Evolutionary conservation across 2,888 invertebrate species (phyloP), one percentile per base, ranked within the genome.

Genomic region (Netelia fuscicornis): DNA sequence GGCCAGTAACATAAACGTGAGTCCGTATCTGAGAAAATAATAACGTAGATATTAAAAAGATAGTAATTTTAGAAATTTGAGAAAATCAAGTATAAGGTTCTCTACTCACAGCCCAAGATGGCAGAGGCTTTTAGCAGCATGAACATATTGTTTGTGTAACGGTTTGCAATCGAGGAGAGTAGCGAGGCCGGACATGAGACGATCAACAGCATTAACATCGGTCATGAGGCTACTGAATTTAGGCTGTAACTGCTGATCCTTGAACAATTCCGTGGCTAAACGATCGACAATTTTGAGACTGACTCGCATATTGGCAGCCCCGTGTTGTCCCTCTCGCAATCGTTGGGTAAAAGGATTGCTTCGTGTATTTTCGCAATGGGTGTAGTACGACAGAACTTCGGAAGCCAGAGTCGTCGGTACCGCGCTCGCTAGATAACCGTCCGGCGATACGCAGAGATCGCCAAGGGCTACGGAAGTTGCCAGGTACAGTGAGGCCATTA

Each of bases 391-490:
- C 84, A 97, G 95, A 88, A 96, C 95, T 94, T 96, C 92, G 8
- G 93, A 90, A 6, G 92, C 90, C 9, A 94, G 85, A 2, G 91
- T 89, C 67, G 93, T 89, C 9, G 93, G 91, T 11, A 91, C 91
- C 3, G 91, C 91, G 67, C 92, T 90, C 72, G 93, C 96, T 72
- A 98, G 95, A 93, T 97, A 98, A 81, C 96, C 95, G 90, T 98
- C 97, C 9, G 98, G 98, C 88, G 97, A 96, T 89, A 97, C 96
- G 94, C 98, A 98, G 25, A 98, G 96, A 94, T 98, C 98, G 67
- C 97, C 97, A 65, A 97, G 95, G 44, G 97, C 98, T 92, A 98
- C 98, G 80, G 97, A 96, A 42, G 97, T 96, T 71, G 97, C 97
- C 86, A 98, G 95, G 94, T 98, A 98, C 86, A 98, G 94, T 79